A percentile compares a stretch with the other conserved stretches of the same genome.
phyloP scores from a whole-genome alignment of 2,113 vertebrate species.

The Myxocyprinus asiaticus region DNA sequence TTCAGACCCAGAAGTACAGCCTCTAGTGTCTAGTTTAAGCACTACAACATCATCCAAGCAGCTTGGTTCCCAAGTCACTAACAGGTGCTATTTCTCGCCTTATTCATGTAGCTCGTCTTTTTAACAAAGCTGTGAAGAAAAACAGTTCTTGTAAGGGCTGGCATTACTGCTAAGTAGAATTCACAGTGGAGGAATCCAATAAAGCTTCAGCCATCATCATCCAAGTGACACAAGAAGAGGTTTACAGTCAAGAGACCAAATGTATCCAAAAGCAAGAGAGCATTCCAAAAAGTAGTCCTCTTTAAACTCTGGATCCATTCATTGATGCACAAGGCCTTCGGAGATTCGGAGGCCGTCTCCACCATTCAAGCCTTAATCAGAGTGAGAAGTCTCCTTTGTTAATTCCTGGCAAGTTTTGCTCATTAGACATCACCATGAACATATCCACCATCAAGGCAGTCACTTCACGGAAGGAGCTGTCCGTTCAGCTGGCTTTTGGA shows the following conservation, averaged over 20 bases:
- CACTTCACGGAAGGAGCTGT: constrained; percentile 47
- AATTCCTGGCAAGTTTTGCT: constrained; percentile 39
- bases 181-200: neutral
- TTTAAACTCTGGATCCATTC: constrained; percentile 34
- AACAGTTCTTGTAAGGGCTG: constrained; percentile 21
- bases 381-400: constrained; percentile 36
- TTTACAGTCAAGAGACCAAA: constrained; percentile 34
- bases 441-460: constrained; percentile 40
- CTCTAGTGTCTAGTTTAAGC: constrained; percentile 25
- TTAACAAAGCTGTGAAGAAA: neutral
- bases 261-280: constrained; percentile 26
- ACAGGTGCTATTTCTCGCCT: constrained; percentile 23
- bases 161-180: constrained; percentile 37
- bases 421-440: constrained; percentile 37
- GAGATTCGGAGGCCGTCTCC: constrained; percentile 25
- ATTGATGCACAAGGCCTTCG: constrained; percentile 35
- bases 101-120: constrained; percentile 18
- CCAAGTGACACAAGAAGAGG: constrained; percentile 19
- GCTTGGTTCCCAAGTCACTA: constrained; percentile 19
- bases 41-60: neutral
- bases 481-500: constrained; percentile 45
- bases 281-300: constrained; percentile 32
- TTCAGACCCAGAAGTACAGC: constrained; percentile 14
- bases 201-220: constrained; percentile 31
- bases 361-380: neutral